Conservation (phyloP, 2,888 invertebrate species). For the Synergus umbraculus region DNA sequence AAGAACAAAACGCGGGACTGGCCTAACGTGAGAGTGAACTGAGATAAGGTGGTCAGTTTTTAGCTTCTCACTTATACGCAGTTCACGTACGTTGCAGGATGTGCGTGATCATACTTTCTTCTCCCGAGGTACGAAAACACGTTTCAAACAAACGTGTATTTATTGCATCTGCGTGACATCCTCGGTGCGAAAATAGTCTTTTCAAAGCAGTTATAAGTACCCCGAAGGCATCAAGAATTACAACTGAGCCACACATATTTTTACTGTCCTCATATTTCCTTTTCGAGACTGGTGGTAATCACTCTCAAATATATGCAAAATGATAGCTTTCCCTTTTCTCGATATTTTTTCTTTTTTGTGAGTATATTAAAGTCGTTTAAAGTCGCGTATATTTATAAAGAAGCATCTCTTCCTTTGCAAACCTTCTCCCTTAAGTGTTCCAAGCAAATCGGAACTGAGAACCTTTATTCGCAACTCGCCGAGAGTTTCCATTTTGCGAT, state of each 20-base stretch:
- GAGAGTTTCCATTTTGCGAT: slow-evolving; percentile 10
- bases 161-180: slow-evolving; percentile 38
- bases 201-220: slow-evolving; percentile 10
- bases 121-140: not conserved
- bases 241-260: not conserved
- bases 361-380: not conserved
- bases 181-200: slow-evolving; percentile 34
- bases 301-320: not conserved
- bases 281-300: not conserved
- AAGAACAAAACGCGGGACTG: no score
- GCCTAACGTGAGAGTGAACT: no score
- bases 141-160: slow-evolving; percentile 15
- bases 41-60: slow-evolving; percentile 26
- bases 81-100: slow-evolving; percentile 52
- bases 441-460: not conserved
- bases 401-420: not conserved
- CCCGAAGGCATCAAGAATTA: not conserved
- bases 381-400: not conserved
- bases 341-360: not conserved
- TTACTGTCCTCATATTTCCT: not conserved
- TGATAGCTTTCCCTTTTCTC: not conserved
- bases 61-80: slow-evolving; percentile 1
- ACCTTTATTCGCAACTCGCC: not conserved
- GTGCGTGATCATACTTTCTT: slow-evolving; percentile 52
- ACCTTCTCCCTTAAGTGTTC: not conserved